Base-by-base conservation (phyloP, 2,797 vertebrate species). In the Gorsachius magnificus region DNA sequence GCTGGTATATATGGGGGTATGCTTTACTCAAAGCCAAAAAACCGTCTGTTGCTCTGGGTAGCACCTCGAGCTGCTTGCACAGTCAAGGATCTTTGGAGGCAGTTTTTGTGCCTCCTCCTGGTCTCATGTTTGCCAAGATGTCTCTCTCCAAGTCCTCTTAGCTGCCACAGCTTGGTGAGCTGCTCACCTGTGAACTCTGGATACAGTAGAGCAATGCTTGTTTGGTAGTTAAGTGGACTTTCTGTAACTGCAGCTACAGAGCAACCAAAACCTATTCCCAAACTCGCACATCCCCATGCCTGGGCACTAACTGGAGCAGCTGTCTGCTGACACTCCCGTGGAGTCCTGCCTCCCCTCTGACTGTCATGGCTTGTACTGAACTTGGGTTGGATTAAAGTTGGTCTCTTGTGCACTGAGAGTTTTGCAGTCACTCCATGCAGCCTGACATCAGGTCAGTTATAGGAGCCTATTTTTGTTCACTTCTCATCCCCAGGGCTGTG, bases 1-100 rank as follows among this genome's bases (percentile, higher is more conserved):
- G 2, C 2, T 28, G 69, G 10, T 28, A 2, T 4, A 0, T 5
- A 4, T 6, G 6, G 29, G 19, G 18, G 1, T 18, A 8, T 31
- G 48, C n/a, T 75, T 83, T 43, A 7, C 17, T 43, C 77, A 63
- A 51, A 75, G 43, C 24, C 53, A 36, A 0, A 2, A 33, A 31
- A 12, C 10, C n/a, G 54, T 26, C 45, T 53, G 41, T 41, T 54
- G 72, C 72, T 61, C 57, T n/a, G 41, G 26, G 57, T 5, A 35
- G 45, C 65, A 10, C 26, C 53, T 61, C 7, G 2, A 12, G 41
- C 58, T 76, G 64, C 75, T 95, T 33, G 26, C 56, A 19, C 35
- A 28, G 35, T 74, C 71, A 6, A 3, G 48, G 46, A 38, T 75
- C n/a, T 29, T 3, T 26, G 53, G 48, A 63, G 43, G 72, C 35